Base-by-base conservation (phyloP, 2,888 invertebrate species). In the Hemistola chrysoprasaria region DNA sequence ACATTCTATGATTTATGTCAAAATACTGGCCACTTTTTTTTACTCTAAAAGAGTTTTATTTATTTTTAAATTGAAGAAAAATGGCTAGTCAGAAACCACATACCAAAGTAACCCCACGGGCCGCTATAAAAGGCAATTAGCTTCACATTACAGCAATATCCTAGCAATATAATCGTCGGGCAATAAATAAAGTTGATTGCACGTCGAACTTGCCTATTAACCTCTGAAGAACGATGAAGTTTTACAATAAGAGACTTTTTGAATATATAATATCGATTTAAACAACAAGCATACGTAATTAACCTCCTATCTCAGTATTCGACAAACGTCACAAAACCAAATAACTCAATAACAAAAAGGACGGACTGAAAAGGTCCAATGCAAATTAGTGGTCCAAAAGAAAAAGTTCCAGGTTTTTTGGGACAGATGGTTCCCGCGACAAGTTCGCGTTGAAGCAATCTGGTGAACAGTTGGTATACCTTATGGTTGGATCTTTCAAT, bases 171-270 rank as follows among this genome's bases (percentile, higher is more conserved):
- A 65, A 62, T 67, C 63, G 69, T 65, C 59, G 69, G 59, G 62
- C 53, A 46, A 64, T 72, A 71, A 68, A 73, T 67, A 55, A 62
- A 62, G 60, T 64, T 67, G 64, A 70, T 57, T 53, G 59, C 57
- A 42, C 46, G 38, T 45, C 36, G 31, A 38, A 40, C 22, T 51
- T 53, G 54, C 59, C 51, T 44, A 52, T 64, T 64, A 60, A 59
- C 57, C 54, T 53, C 51, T 56, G 50, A 43, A 4, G 16, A 16
- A 3, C 16, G 2, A 16, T 16, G 16, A n/a, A n/a, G n/a, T n/a
- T n/a, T n/a, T n/a, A n/a, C n/a, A n/a, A n/a, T n/a, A n/a, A n/a
- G n/a, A n/a, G n/a, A n/a, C n/a, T n/a, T n/a, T n/a, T n/a, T n/a
- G n/a, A n/a, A n/a, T n/a, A n/a, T n/a, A n/a, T n/a, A n/a, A n/a